These are phyloP conservation scores for Callosobruchus maculatus DNA, from an alignment of 2,888 invertebrate species.

Conservation along the genomic window DNA sequence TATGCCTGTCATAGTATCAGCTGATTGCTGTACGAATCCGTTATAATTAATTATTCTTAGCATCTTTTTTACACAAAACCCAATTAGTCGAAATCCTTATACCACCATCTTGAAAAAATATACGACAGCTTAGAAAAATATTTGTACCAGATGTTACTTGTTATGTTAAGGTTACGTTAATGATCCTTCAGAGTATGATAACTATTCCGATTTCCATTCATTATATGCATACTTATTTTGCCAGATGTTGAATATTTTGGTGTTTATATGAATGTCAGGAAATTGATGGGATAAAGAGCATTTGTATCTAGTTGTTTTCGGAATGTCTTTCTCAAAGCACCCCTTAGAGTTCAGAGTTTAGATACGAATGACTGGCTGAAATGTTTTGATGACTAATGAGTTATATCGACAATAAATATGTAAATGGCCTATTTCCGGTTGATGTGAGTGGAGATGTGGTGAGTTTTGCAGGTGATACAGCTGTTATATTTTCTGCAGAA, in stretches of 20 bases:
- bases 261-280: background rate
- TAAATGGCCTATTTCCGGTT: too few relatives aligned
- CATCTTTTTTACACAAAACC: background rate
- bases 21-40: background rate
- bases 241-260: background rate
- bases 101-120: background rate
- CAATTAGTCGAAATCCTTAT: background rate
- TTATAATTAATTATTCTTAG: background rate
- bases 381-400: too few relatives aligned
- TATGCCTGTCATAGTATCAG: background rate
- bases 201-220: background rate
- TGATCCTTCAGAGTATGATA: background rate
- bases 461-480: too few relatives aligned
- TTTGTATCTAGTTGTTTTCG: background rate
- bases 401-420: too few relatives aligned
- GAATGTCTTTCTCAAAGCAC: too few relatives aligned
- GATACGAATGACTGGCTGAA: too few relatives aligned
- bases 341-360: too few relatives aligned
- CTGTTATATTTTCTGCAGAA: too few relatives aligned
- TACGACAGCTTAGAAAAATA: background rate
- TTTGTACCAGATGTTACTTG: background rate
- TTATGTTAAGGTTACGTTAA: background rate
- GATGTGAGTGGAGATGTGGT: too few relatives aligned
- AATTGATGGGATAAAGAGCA: background rate
- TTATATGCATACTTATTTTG: background rate